Evolutionary conservation across 2,113 vertebrate genomes (phyloP).

Genomic region (Xenopus borealis): DNA sequence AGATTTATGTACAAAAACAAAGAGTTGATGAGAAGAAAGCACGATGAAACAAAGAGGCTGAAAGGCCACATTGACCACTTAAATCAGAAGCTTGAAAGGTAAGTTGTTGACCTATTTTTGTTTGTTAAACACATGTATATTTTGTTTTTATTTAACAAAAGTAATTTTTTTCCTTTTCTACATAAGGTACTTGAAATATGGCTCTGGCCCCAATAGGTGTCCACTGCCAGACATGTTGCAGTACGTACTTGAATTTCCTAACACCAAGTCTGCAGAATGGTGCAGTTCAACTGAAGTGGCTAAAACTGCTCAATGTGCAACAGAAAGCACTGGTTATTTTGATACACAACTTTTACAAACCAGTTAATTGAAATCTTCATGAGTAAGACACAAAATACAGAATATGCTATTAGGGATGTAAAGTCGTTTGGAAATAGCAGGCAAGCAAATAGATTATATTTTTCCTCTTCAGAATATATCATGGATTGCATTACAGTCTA

Average conservation of each 20-base stretch:
- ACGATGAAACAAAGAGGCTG: conserved; percentile 76
- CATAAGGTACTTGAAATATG: conserved; percentile 84
- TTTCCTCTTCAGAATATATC: too few relatives aligned
- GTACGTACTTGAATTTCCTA: conserved; percentile 86
- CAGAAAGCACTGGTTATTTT: conserved; percentile 24
- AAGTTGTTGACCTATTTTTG: too few relatives aligned
- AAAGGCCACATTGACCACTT: conserved; percentile 77
- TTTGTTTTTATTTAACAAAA: too few relatives aligned
- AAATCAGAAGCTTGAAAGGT: conserved; percentile 89
- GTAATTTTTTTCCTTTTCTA: too few relatives aligned
- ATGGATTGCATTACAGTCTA: too few relatives aligned
- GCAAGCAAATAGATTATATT: too few relatives aligned
- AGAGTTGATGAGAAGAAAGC: conserved; percentile 76
- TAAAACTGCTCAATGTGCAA: background rate
- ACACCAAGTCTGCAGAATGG: conserved; percentile 71
- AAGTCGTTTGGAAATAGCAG: too few relatives aligned
- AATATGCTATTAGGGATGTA: too few relatives aligned
- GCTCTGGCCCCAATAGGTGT: conserved; percentile 81
- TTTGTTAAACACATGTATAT: too few relatives aligned
- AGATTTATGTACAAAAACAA: conserved; percentile 92
- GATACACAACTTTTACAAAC: conserved; percentile 25
- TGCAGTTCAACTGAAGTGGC: background rate
- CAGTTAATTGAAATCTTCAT: conserved; percentile 49
- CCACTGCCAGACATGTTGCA: conserved; percentile 90
- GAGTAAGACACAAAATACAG: too few relatives aligned